A percentile compares a stretch with the other conserved stretches of the same genome.
These are phyloP conservation scores for Coranthus polyacanthus DNA, from an alignment of 2,797 vertebrate species.

Conservation along the genomic window DNA sequence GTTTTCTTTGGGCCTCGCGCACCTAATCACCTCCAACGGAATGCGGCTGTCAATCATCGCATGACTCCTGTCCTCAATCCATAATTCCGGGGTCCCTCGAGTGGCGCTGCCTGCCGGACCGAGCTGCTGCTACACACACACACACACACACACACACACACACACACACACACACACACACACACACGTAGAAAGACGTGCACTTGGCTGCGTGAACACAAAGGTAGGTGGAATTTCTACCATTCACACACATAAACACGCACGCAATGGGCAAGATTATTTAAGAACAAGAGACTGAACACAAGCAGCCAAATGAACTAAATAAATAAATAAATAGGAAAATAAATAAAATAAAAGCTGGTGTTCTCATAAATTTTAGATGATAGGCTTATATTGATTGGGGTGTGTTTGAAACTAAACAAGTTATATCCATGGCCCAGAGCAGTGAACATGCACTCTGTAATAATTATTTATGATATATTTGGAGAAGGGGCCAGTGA, in stretches of 20 bases:
- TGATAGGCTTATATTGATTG: conserved; percentile 85
- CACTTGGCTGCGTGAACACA: conserved; percentile 27
- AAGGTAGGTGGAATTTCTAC: conserved; percentile 1
- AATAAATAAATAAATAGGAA: conserved; percentile 76
- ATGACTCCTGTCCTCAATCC: conserved; percentile 83
- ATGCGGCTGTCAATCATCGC: conserved; percentile 83
- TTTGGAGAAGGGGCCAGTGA: conserved; percentile 76
- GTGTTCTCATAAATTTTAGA: conserved; percentile 86
- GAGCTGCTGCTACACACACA: conserved; percentile 25
- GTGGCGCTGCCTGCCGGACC: conserved; percentile 64
- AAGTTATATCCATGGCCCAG: conserved; percentile 86
- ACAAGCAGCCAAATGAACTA: conserved; percentile 66
- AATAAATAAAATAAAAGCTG: conserved; percentile 83
- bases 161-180: conserved; percentile 14
- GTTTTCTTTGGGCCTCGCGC: conserved; percentile 81
- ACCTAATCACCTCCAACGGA: conserved; percentile 82
- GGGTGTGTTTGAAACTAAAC: conserved; percentile 86
- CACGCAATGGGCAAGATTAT: conserved; percentile 52
- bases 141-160: conserved; percentile 1
- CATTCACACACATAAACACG: conserved; percentile 19
- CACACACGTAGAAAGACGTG: conserved; percentile 5
- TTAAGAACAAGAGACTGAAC: conserved; percentile 56
- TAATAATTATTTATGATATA: conserved; percentile 87
- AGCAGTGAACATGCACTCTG: conserved; percentile 78
- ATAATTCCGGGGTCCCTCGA: conserved; percentile 77